These are phyloP conservation scores for Dicyrtoma fusca DNA, from an alignment of 2,888 invertebrate genomes.

Conservation along the genomic window DNA sequence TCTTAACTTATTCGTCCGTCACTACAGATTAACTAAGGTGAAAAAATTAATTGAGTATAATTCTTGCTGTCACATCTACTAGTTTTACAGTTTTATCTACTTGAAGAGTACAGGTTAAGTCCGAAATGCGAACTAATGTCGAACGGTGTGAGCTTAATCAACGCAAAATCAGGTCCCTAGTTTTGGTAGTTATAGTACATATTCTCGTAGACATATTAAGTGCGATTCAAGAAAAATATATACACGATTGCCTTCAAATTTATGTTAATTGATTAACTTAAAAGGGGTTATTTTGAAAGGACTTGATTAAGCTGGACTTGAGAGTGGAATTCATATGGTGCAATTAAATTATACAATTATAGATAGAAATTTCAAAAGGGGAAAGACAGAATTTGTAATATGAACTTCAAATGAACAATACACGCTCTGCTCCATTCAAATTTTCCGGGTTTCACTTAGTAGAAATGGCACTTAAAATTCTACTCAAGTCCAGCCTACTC, in stretches of 20 bases:
- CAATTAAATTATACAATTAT: not conserved
- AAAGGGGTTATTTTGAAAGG: constrained; percentile 11
- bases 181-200: too few species aligned
- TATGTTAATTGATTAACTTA: constrained; percentile 13
- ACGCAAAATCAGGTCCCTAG: too few species aligned
- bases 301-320: constrained; percentile 32
- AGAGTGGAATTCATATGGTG: constrained; percentile 21
- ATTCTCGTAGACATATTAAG: too few species aligned
- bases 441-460: not conserved
- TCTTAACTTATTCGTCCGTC: too few species aligned
- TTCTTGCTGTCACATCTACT: too few species aligned
- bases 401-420: not conserved
- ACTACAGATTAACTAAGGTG: too few species aligned
- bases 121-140: too few species aligned
- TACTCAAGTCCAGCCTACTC: constrained; percentile 33
- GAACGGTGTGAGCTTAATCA: too few species aligned
- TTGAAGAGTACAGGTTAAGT: too few species aligned
- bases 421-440: constrained; percentile 35
- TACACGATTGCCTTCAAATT: constrained; percentile 9
- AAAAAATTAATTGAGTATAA: too few species aligned
- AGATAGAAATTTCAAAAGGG: not conserved
- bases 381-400: not conserved
- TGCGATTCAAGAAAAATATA: constrained; percentile 1
- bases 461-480: constrained; percentile 14
- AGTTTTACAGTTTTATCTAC: too few species aligned